A percentile compares a stretch with the other conserved stretches of the same genome.
Conservation (phyloP, 2,113 vertebrate genomes). For the Cyprinodon tularosa region DNA sequence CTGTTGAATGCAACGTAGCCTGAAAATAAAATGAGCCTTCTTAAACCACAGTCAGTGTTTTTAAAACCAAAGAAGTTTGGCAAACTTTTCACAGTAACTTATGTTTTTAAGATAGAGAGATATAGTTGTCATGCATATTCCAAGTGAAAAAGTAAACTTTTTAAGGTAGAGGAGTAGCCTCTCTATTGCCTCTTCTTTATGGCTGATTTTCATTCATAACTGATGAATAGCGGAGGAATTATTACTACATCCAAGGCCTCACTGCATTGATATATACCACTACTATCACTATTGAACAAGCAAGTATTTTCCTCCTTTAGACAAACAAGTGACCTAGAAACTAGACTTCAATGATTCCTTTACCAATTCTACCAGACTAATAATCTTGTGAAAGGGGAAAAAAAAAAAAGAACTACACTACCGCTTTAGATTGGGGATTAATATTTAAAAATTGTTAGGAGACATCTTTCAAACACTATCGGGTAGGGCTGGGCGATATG, state of each 20-base stretch:
- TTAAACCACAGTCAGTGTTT: neutral
- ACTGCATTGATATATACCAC: neutral
- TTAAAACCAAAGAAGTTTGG: neutral
- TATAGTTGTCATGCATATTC: too few species aligned
- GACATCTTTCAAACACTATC: neutral
- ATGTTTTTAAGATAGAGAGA: neutral
- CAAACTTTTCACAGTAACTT: neutral
- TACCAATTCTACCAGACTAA: neutral
- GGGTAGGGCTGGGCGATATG: too few species aligned
- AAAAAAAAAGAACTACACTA: too few species aligned
- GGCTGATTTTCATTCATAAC: neutral
- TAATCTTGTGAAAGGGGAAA: neutral
- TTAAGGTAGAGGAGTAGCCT: neutral
- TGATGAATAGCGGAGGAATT: neutral
- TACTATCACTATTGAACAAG: too few species aligned
- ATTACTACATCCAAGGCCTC: neutral
- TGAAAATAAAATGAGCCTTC: conserved; percentile 57
- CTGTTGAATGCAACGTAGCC: conserved; percentile 91
- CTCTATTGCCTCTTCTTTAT: neutral
- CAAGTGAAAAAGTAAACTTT: neutral
- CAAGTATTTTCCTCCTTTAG: neutral
- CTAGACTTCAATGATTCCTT: neutral
- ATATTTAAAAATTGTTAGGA: neutral
- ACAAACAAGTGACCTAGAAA: neutral
- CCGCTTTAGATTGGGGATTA: too few species aligned